Conservation (phyloP, 2,888 invertebrate species). For the Dione juno region DNA sequence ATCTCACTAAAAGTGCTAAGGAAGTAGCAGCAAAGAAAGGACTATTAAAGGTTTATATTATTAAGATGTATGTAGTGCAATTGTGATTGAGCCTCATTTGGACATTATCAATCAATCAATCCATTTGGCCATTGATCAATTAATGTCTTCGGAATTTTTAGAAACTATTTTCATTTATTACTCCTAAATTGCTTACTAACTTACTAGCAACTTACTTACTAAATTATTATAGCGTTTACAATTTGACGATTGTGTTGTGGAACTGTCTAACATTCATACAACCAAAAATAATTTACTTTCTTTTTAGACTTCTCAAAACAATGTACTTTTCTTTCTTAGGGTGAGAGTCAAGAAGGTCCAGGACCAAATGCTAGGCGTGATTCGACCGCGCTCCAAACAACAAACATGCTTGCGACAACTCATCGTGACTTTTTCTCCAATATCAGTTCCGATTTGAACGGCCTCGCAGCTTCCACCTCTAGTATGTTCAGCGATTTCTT, state of each 20-base stretch:
- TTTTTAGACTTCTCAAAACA: background rate
- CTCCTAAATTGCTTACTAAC: no score
- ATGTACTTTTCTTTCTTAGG: conserved; percentile 51
- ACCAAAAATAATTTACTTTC: background rate
- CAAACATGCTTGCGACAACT: conserved; percentile 86
- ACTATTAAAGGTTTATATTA: conserved; percentile 85
- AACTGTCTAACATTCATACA: background rate
- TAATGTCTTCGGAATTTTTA: no score
- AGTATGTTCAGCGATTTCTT: conserved; percentile 98
- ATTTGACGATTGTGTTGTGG: background rate
- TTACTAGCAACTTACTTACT: no score
- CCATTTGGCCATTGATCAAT: no score
- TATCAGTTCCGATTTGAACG: conserved; percentile 96
- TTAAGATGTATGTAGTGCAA: no score
- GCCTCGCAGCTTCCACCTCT: conserved; percentile 95
- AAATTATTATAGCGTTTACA: no score
- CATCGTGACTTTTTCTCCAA: conserved; percentile 94
- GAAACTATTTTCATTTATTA: no score
- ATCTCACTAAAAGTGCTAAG: conserved; percentile 95
- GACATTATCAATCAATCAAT: no score
- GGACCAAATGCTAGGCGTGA: conserved; percentile 76
- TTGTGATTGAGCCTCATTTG: no score
- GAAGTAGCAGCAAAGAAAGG: conserved; percentile 94
- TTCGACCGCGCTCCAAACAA: conserved; percentile 85
- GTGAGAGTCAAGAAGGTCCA: conserved; percentile 72